Base-by-base conservation (phyloP, 2,888 invertebrate genomes). In the Ferdinandea cuprea region DNA sequence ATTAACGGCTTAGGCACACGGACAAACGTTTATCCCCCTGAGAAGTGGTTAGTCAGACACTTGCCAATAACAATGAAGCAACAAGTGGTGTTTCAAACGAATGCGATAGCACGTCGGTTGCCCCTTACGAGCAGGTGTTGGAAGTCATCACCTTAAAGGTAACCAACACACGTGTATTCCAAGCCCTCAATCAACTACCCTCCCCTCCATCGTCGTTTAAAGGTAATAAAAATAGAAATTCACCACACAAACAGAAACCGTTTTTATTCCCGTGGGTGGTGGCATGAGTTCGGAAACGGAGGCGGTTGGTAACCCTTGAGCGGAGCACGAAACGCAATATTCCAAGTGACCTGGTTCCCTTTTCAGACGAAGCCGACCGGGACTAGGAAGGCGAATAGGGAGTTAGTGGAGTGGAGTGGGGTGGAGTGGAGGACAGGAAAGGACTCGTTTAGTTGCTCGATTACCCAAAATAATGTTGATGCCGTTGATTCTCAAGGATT, bases 341-440 rank as follows among this genome's bases (percentile, higher is more conserved):
- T 63, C 54, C 72, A 52, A 72, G 72, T 72, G 72, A 72, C 72
- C 72, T 72, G 72, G 61, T 72, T 72, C 58, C 7, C 30, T 44
- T 63, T 21, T 35, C 42, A 15, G 25, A 37, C 17, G 15, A 21
- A 9, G 50, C 19, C 7, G 40, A 35, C 15, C 50, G 37, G 9
- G 46, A 25, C n/a, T n/a, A n/a, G n/a, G n/a, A n/a, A n/a, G n/a
- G n/a, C n/a, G n/a, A n/a, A n/a, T n/a, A n/a, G 13, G 30, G 71
- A 21, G 7, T 15, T 17, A 9, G 32, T 52, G 3, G 30, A 30
- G 32, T 42, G 42, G 15, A 15, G 2, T 8, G 2, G 21, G 46
- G 21, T 44, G n/a, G 11, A 13, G 4, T 21, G 21, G 37, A 28
- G 6, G 30, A 35, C 21, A 48, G 50, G 61, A 13, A 52, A 54